Evolutionary conservation across 2,888 invertebrate genomes (phyloP), one percentile per base, ranked within the genome.

Genomic region (Elegia similella): DNA sequence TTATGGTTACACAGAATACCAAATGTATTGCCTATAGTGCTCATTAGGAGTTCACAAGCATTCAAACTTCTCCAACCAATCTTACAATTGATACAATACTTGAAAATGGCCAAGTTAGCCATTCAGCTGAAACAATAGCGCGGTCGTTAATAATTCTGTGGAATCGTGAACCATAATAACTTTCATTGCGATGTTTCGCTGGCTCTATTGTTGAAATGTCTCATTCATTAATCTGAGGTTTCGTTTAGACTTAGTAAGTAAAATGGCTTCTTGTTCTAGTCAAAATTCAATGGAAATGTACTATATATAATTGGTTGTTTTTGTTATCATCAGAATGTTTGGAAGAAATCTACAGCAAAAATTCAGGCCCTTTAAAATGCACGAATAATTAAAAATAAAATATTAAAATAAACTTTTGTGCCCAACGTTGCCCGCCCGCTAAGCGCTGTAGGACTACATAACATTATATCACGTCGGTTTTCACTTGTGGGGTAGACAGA

Each of bases 111-210:
- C 46, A 59, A 61, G 57, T 62, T 62, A 57, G 61, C 61, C 52
- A 53, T 53, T 60, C 57, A 56, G 54, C 62, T 52, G 53, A 56
- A 65, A 71, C 68, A 69, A 69, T 64, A 56, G 64, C 57, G 38
- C 42, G 56, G 55, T 56, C 52, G 57, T 60, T 63, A 64, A 70
- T 68, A 67, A 70, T 65, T 60, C 56, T 63, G 58, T 47, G 46
- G 60, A 60, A 60, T 62, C 59, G 59, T 38, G 52, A 62, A 61
- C 59, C 59, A 62, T 62, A 59, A 62, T 65, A 64, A 65, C 61
- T 64, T 65, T 66, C 62, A 62, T 61, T 62, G 53, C 57, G n/a
- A 38, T 38, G 38, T 38, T 38, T 38, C 38, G n/a, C 61, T 55
- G 61, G 59, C 43, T 57, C 63, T 57, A 63, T 66, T 69, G 63